phyloP scores from a whole-genome alignment of 2,888 invertebrate species.

The Zygothrica quintamaculata region DNA sequence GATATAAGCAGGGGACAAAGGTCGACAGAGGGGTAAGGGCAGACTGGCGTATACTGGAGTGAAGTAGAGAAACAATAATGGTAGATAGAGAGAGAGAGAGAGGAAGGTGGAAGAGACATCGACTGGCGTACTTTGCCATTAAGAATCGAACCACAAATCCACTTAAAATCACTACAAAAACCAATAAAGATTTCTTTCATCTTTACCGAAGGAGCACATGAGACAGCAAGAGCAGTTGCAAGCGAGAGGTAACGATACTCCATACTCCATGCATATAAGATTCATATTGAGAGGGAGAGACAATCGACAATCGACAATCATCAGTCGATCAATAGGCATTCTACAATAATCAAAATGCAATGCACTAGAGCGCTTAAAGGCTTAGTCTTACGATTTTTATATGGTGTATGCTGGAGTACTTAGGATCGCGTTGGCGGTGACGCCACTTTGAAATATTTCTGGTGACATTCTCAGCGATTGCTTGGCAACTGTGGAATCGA shows the following conservation, averaged over 20 bases:
- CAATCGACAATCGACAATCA: conserved; percentile 46
- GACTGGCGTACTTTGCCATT: conserved; percentile 81
- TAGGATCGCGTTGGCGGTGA: conserved; percentile 58
- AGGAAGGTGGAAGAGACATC: conserved; percentile 45
- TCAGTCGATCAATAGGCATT: conserved; percentile 70
- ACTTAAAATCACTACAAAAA: conserved; percentile 82
- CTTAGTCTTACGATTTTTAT: conserved; percentile 29
- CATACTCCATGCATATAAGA: no score
- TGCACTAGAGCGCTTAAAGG: conserved; percentile 44
- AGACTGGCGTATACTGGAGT: background rate
- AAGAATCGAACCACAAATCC: conserved; percentile 81
- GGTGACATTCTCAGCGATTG: conserved; percentile 57
- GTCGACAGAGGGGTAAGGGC: conserved; percentile 11
- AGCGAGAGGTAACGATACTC: conserved; percentile 19
- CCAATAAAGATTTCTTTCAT: conserved; percentile 78
- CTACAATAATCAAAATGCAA: conserved; percentile 68
- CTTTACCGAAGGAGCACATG: conserved; percentile 63
- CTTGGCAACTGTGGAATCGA: conserved; percentile 4
- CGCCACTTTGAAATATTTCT: conserved; percentile 69
- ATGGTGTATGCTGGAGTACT: conserved; percentile 44
- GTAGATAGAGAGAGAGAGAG: conserved; percentile 4
- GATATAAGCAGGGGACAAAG: conserved; percentile 57
- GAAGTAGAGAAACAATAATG: background rate
- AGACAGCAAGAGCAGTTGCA: conserved; percentile 32
- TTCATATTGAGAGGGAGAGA: conserved; percentile 4